These are phyloP conservation scores for Lasioglossum marginatum DNA, from an alignment of 2,888 invertebrate species.

Conservation along the genomic window DNA sequence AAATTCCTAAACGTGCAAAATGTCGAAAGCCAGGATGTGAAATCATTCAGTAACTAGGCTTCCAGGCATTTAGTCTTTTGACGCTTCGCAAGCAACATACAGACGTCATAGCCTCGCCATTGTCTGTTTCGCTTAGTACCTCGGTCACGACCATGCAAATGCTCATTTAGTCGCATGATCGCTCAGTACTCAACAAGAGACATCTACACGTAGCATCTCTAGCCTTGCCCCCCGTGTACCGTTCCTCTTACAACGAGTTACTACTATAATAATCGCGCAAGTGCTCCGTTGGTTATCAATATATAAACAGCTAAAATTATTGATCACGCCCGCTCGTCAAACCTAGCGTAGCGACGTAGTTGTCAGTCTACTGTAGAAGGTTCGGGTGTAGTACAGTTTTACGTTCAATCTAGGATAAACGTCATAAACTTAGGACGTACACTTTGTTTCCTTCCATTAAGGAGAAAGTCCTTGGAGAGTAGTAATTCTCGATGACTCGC, in stretches of 20 bases:
- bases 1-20: too few species aligned
- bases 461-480: background rate
- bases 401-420: slow-evolving; percentile 6
- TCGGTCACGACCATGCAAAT: slow-evolving; percentile 9
- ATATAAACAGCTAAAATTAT: background rate
- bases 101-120: background rate
- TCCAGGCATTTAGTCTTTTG: background rate
- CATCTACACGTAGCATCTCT: background rate
- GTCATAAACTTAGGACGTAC: background rate
- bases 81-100: background rate
- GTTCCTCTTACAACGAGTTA: background rate
- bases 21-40: background rate
- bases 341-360: background rate
- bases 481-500: background rate
- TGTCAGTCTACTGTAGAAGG: background rate
- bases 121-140: background rate
- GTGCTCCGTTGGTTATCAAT: background rate
- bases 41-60: background rate
- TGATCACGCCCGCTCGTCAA: background rate
- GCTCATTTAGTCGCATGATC: background rate
- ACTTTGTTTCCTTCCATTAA: slow-evolving; percentile 3
- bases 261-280: background rate
- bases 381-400: background rate
- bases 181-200: background rate
- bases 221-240: background rate